Evolutionary conservation across 2,888 invertebrate genomes (phyloP), one percentile per base, ranked within the genome.

Genomic region (Agriopis leucophaearia): DNA sequence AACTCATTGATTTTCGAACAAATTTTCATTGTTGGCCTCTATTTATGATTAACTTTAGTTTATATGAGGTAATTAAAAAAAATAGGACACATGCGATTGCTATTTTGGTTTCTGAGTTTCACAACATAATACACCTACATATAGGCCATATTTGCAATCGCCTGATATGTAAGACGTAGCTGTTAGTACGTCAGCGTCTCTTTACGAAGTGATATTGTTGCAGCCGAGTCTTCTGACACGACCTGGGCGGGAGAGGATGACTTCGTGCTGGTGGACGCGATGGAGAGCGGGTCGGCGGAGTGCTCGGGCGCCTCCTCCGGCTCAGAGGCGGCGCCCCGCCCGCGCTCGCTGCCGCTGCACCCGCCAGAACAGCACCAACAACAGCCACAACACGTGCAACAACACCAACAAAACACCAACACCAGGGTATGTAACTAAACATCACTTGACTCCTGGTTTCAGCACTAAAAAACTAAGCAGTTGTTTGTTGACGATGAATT

Each of bases 181-280:
- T 27, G 27, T 27, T 27, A 27, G n/a, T 45, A 47, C 15, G 16
- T 47, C 42, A 42, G 42, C 10, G 42, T 42, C 42, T 16, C 9
- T 48, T 4, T 27, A 35, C 13, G n/a, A 13, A n/a, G 13, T 35
- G 6, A 16, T 45, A 16, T 0, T 52, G 50, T 52, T n/a, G 15
- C 82, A 92, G 94, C 91, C 76, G 91, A 91, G 80, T 94, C 92
- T 71, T 90, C 91, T 10, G 93, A 92, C 76, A 86, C 87, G 80
- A 88, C 90, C 47, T 95, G 95, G 84, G 96, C 96, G 80, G 96
- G 96, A 75, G 97, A 97, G 86, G 97, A 97, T 90, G 97, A 97
- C 92, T 97, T 97, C 94, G 97, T 97, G 81, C 93, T 97, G 87
- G 97, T 97, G 80, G 96, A 97, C 72, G 96, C 96, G 68, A 94